These are phyloP conservation scores for Rhadinocentrus ornatus DNA, from an alignment of 2,797 vertebrate species.

Conservation along the genomic window DNA sequence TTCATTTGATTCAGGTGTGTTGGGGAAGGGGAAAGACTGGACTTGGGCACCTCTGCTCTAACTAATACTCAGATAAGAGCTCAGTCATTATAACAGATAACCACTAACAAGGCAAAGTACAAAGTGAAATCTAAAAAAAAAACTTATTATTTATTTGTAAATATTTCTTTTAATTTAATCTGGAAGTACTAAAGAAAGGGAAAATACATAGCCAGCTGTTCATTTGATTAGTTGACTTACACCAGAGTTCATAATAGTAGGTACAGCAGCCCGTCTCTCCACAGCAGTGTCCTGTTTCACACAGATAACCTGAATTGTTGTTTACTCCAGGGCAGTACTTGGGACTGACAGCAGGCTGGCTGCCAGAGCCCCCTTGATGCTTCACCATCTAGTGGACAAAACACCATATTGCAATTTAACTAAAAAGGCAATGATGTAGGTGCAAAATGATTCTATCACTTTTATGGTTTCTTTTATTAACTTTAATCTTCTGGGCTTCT, in stretches of 20 bases:
- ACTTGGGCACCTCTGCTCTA: too few relatives aligned
- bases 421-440: neutral
- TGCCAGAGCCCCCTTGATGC: slow-evolving; percentile 55
- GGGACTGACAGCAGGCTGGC: slow-evolving; percentile 71
- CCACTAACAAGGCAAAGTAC: neutral
- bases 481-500: too few relatives aligned
- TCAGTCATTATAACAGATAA: neutral
- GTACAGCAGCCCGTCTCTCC: slow-evolving; percentile 95
- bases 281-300: slow-evolving; percentile 94
- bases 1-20: too few relatives aligned
- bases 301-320: slow-evolving; percentile 90
- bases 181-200: neutral
- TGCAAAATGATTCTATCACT: neutral
- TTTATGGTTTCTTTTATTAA: too few relatives aligned
- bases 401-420: slow-evolving; percentile 28
- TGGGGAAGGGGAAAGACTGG: too few relatives aligned
- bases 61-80: neutral
- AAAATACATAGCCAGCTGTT: neutral
- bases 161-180: neutral
- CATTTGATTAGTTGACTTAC: slow-evolving; percentile 81
- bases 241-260: slow-evolving; percentile 96
- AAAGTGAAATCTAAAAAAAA: neutral
- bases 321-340: slow-evolving; percentile 90
- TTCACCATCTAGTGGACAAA: slow-evolving; percentile 78
- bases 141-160: neutral